Percentiles rank a stretch among this genome's conserved stretches.
These are phyloP conservation scores for Deroptyus accipitrinus DNA, from an alignment of 2,113 vertebrate genomes.

Conservation along the genomic window DNA sequence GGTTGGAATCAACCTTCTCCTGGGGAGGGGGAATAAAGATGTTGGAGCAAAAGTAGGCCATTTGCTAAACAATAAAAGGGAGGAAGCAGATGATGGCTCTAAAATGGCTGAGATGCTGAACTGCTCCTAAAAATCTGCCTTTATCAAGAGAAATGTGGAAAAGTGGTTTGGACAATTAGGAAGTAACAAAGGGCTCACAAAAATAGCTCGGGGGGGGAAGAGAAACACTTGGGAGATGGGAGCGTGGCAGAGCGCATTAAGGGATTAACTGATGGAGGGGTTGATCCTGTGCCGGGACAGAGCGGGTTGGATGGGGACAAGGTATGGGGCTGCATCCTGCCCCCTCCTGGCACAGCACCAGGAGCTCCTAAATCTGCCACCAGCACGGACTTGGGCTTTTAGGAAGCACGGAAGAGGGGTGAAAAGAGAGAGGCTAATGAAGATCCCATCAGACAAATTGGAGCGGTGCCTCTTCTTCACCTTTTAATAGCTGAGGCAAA, in stretches of 20 bases:
- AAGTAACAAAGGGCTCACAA: constrained; percentile 32
- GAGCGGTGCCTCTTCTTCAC: neutral
- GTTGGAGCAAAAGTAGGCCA: constrained; percentile 30
- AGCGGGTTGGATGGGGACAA: neutral
- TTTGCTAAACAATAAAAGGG: constrained; percentile 47
- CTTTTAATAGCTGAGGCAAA: neutral
- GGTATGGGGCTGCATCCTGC: rapidly evolving
- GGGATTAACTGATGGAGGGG: neutral
- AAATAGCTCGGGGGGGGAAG: neutral
- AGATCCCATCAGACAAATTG: neutral
- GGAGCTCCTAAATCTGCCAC: neutral
- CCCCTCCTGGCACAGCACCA: neutral
- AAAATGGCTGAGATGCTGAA: constrained; percentile 35
- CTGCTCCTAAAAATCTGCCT: constrained; percentile 27
- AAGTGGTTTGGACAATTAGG: constrained; percentile 60
- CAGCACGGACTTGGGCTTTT: rapidly evolving
- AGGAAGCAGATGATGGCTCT: constrained; percentile 39
- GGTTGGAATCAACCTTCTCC: neutral
- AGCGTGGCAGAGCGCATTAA: neutral
- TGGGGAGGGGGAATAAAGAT: neutral
- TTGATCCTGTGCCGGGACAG: neutral
- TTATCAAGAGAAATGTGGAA: constrained; percentile 27
- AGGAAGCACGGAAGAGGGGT: neutral
- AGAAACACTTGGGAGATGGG: neutral
- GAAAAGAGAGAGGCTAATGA: neutral